phyloP scores from a whole-genome alignment of 1,140 invertebrate genomes.

The Pissodes strobi region DNA sequence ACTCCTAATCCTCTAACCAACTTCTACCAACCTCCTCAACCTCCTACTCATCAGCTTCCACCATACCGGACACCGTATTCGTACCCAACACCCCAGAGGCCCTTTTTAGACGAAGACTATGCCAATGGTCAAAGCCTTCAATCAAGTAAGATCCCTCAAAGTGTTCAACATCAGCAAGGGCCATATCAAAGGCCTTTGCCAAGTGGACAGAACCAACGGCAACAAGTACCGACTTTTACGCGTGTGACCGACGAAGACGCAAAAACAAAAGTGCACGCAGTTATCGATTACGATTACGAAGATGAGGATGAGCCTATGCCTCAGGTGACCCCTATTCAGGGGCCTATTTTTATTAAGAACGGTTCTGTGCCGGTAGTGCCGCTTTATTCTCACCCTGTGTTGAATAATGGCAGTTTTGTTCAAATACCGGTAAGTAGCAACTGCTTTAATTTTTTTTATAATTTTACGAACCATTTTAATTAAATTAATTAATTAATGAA shows the following conservation, averaged over 20 bases:
- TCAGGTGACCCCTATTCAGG: constrained; percentile 77
- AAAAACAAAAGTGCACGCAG: constrained; percentile 70
- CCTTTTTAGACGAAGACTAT: constrained; percentile 50
- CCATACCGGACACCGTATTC: constrained; percentile 43
- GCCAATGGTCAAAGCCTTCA: neutral
- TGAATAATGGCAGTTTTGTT: constrained; percentile 81
- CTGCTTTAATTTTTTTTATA: neutral
- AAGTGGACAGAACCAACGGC: constrained; percentile 1
- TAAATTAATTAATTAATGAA: too few relatives aligned
- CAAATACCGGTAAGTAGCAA: constrained; percentile 87
- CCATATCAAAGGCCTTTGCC: constrained; percentile 12
- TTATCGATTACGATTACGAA: constrained; percentile 68
- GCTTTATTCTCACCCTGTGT: constrained; percentile 78
- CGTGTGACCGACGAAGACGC: constrained; percentile 56
- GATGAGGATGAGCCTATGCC: constrained; percentile 60
- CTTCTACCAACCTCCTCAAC: constrained; percentile 40
- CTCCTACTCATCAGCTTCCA: constrained; percentile 29
- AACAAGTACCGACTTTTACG: constrained; percentile 34
- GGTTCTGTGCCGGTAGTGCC: constrained; percentile 81
- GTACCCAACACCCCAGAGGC: constrained; percentile 50
- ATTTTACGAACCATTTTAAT: too few relatives aligned
- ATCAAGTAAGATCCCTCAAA: constrained; percentile 5
- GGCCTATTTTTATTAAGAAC: constrained; percentile 78
- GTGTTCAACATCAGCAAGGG: constrained; percentile 4
- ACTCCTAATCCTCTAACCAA: constrained; percentile 42